Conservation (phyloP, 30 jellyfish, hydroid and myxozoan genomes). For the Pseudorhiza aurosa region DNA sequence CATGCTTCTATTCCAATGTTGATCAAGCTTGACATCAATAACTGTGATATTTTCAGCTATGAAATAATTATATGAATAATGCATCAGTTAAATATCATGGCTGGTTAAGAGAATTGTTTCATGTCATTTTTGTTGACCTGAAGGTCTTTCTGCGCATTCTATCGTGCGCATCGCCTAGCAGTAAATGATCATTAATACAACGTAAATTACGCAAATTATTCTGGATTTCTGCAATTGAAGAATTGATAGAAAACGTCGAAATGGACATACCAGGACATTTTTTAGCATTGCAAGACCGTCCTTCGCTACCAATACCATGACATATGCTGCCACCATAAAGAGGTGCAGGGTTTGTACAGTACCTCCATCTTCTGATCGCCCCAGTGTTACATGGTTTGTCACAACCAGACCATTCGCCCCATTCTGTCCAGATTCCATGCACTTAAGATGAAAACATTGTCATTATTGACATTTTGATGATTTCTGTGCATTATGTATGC, state of each 20-base stretch:
- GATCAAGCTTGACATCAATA: constrained; percentile 21
- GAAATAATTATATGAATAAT: background rate
- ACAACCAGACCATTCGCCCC: constrained; percentile 86
- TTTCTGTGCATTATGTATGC: no score
- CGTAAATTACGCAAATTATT: no score
- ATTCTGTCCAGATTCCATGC: constrained; percentile 72
- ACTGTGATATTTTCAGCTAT: constrained; percentile 54
- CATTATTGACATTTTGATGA: no score
- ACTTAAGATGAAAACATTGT: constrained; percentile 19
- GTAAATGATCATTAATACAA: no score
- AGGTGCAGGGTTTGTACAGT: constrained; percentile 67
- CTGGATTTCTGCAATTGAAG: no score
- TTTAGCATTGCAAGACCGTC: constrained; percentile 38
- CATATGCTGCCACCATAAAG: constrained; percentile 72
- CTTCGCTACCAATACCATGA: constrained; percentile 16
- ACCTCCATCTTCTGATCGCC: constrained; percentile 46
- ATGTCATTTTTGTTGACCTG: no score
- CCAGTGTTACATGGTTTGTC: constrained; percentile 87
- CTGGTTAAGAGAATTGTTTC: no score
- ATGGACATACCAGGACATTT: constrained; percentile 53
- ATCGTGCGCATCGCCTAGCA: no score
- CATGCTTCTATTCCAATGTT: constrained; percentile 21
- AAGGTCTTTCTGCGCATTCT: no score
- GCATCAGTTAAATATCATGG: no score
- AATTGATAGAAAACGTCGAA: no score